These are phyloP conservation scores for Macroteleia sp. DNA, from an alignment of 2,888 invertebrate genomes.

Conservation along the genomic window DNA sequence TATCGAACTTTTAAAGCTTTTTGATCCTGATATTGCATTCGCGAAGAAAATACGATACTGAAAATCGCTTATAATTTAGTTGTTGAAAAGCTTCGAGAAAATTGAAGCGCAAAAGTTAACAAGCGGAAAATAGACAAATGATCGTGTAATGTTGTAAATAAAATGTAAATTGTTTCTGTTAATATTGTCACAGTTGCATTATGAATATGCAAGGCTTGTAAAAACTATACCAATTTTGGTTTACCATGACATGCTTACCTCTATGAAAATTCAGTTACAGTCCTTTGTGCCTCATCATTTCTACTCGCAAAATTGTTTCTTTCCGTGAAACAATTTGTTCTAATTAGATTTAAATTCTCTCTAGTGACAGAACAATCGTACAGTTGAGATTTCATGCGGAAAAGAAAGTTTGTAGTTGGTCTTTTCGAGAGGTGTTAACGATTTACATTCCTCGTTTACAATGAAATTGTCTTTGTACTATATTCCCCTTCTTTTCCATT, in stretches of 20 bases:
- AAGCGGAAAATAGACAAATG: constrained; percentile 36
- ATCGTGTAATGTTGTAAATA: constrained; percentile 37
- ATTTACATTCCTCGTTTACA: constrained; percentile 18
- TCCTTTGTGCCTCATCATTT: too few species aligned
- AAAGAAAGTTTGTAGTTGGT: constrained; percentile 23
- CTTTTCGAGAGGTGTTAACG: not conserved
- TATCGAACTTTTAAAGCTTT: constrained; percentile 46
- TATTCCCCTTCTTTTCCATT: too few species aligned
- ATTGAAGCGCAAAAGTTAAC: constrained; percentile 40
- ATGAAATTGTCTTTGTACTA: too few species aligned
- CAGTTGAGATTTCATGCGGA: constrained; percentile 22
- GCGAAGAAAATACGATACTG: constrained; percentile 39
- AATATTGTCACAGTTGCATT: constrained; percentile 12
- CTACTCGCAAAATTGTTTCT: constrained; percentile 11
- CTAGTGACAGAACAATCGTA: constrained; percentile 1
- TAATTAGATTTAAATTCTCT: constrained; percentile 33
- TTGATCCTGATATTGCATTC: constrained; percentile 23
- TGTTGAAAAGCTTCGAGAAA: constrained; percentile 30
- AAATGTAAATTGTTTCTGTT: constrained; percentile 4
- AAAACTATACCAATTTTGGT: too few species aligned
- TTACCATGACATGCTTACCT: too few species aligned
- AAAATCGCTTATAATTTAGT: constrained; percentile 43
- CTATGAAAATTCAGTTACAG: too few species aligned
- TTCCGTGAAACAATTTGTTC: constrained; percentile 36
- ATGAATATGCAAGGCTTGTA: too few species aligned